These are phyloP conservation scores for Spermophilus dauricus DNA, from an alignment of 2,113 vertebrate genomes.

Conservation along the genomic window DNA sequence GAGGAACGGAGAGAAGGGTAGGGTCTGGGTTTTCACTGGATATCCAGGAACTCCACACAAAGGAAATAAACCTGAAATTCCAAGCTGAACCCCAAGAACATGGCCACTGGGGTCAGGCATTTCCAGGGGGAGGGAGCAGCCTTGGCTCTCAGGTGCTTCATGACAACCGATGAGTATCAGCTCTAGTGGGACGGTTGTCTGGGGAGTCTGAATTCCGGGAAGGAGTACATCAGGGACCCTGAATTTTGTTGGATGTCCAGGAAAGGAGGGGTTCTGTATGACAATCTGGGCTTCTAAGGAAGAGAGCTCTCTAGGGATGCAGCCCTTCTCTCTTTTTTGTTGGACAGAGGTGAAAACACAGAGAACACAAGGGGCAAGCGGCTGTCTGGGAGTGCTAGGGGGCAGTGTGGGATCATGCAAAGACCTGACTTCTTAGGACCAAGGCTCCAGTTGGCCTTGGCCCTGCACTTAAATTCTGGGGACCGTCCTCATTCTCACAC, in stretches of 20 bases:
- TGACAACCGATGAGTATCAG: neutral
- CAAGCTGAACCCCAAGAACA: fast-evolving
- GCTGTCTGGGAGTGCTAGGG: too few relatives aligned
- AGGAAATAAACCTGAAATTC: neutral
- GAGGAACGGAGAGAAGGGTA: fast-evolving
- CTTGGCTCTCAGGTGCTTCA: neutral
- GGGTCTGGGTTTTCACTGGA: fast-evolving
- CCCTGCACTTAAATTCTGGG: neutral
- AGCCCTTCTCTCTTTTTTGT: neutral
- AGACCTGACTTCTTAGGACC: neutral
- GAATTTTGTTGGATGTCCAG: neutral
- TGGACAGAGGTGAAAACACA: neutral
- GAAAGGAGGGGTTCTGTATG: neutral
- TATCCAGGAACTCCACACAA: fast-evolving
- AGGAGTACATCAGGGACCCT: fast-evolving
- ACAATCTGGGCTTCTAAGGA: neutral
- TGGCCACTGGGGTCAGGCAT: neutral
- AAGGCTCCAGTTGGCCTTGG: fast-evolving
- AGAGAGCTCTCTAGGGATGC: neutral
- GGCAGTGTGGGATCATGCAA: neutral
- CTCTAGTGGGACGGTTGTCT: neutral
- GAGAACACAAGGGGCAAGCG: too few relatives aligned
- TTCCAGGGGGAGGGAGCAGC: neutral
- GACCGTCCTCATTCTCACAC: neutral
- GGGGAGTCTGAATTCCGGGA: neutral